Evolutionary conservation across 1,140 invertebrate genomes (phyloP), one percentile per base, ranked within the genome.

Genomic region (Luehdorfia chinensis): DNA sequence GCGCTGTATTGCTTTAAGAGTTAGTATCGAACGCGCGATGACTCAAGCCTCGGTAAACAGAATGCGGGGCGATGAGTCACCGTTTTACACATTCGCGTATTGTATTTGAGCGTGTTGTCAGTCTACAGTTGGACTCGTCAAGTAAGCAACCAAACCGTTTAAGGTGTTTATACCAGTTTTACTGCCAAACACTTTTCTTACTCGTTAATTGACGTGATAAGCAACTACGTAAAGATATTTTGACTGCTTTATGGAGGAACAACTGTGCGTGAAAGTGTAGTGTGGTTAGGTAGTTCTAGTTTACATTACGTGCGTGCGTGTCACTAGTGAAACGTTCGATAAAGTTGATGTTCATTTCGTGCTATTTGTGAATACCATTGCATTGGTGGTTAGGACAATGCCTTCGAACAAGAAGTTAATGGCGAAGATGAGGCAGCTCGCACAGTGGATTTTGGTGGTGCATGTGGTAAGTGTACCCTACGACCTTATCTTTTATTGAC

Each of bases 61-160:
- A 84, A 86, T 86, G 81, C 81, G 79, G 81, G 79, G 75, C 81
- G 81, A 84, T 85, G 81, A 85, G 81, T 85, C 81, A 85, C 81
- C 79, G 72, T 84, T 85, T 81, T 84, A 85, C 81, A 85, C 81
- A 85, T 84, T 85, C 77, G 81, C 81, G 81, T 85, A 77, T 77
- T 81, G 81, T 79, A 75, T 85, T 85, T 81, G 75, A 79, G 74
- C 75, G 59, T 81, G 79, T 85, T 85, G 81, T 85, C 81, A 85
- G 81, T 85, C 75, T 77, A 75, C 75, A 73, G 77, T 85, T 72
- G 74, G 69, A 73, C 73, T 84, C 74, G 72, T 76, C 70, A 77
- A 84, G 77, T 72, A 62, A 55, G 54, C 55, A 73, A 78, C 61
- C 55, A 59, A 66, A 66, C 66, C 55, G 63, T 83, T 70, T 68